These are phyloP conservation scores for Antennarius maculatus DNA, from an alignment of 2,797 vertebrate species.

Conservation along the genomic window DNA sequence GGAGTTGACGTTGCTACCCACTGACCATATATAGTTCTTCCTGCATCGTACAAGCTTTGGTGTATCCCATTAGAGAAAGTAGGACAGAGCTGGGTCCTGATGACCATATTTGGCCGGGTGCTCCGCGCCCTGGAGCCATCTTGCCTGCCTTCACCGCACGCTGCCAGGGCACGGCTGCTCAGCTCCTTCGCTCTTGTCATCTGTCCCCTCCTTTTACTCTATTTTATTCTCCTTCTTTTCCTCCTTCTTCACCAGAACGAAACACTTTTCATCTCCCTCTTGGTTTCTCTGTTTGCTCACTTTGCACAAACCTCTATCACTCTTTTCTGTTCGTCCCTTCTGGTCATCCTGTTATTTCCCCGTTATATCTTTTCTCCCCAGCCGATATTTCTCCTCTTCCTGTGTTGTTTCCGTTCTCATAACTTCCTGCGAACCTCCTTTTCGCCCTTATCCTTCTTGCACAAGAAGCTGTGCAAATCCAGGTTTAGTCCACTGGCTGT, in stretches of 20 bases:
- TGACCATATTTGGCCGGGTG: slow-evolving; percentile 77
- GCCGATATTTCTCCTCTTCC: slow-evolving; percentile 62
- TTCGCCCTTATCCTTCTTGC: slow-evolving; percentile 62
- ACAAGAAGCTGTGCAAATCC: slow-evolving; percentile 66
- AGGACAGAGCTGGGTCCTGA: slow-evolving; percentile 75
- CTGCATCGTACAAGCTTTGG: slow-evolving; percentile 63
- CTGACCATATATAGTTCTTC: slow-evolving; percentile 65
- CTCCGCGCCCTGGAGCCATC: slow-evolving; percentile 76
- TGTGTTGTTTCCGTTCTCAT: slow-evolving; percentile 65
- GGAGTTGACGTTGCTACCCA: slow-evolving; percentile 31
- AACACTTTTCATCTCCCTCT: slow-evolving; percentile 43
- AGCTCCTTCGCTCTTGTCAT: slow-evolving; percentile 37
- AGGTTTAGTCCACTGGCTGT: slow-evolving; percentile 58
- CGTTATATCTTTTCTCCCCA: slow-evolving; percentile 63
- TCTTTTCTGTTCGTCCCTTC: slow-evolving; percentile 25
- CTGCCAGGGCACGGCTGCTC: slow-evolving; percentile 66
- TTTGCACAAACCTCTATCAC: slow-evolving; percentile 32
- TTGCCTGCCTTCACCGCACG: slow-evolving; percentile 62
- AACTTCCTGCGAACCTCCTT: slow-evolving; percentile 58
- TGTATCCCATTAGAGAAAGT: slow-evolving; percentile 77
- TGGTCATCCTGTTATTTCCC: slow-evolving; percentile 57
- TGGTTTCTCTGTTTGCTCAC: slow-evolving; percentile 45
- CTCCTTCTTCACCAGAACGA: slow-evolving; percentile 16
- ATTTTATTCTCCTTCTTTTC: slow-evolving; percentile 37
- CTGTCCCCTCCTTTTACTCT: slow-evolving; percentile 40